Conservation (phyloP, 2,113 vertebrate genomes). For the Dissostichus mawsoni region DNA sequence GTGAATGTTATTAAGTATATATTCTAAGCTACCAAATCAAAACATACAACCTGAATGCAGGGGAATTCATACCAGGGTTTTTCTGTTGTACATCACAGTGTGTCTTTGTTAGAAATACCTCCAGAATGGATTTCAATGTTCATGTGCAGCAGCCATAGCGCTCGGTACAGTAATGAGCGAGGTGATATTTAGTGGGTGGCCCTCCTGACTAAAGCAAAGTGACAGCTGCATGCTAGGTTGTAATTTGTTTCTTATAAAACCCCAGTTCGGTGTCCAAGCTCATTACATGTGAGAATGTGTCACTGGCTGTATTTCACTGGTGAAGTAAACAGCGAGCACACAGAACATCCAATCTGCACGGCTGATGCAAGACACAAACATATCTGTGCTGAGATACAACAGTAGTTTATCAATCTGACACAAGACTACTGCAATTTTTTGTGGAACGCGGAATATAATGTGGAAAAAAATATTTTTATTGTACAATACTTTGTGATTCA, state of each 20-base stretch:
- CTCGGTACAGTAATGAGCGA: conserved; percentile 69
- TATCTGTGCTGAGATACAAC: conserved; percentile 11
- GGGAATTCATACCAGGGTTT: conserved; percentile 9
- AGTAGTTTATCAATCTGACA: conserved; percentile 6
- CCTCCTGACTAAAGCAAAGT: conserved; percentile 74
- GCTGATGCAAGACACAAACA: conserved; percentile 39
- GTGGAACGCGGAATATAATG: background rate
- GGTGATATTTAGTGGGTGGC: conserved; percentile 80
- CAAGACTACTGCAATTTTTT: background rate
- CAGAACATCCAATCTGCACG: conserved; percentile 21
- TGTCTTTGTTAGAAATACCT: conserved; percentile 37
- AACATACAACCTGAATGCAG: conserved; percentile 3
- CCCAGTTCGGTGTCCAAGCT: conserved; percentile 71
- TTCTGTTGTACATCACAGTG: conserved; percentile 5
- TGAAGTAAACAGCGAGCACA: conserved; percentile 57
- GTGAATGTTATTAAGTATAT: background rate
- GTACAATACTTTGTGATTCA: background rate
- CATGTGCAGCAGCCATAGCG: conserved; percentile 51
- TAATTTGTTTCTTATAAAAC: conserved; percentile 81
- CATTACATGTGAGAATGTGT: conserved; percentile 73
- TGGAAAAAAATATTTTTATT: background rate
- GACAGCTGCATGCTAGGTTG: conserved; percentile 80
- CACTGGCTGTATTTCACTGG: conserved; percentile 55
- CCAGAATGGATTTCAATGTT: conserved; percentile 37
- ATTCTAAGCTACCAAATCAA: background rate